Conservation (phyloP, 2,888 invertebrate genomes). For the Apomyelois bistriatella region DNA sequence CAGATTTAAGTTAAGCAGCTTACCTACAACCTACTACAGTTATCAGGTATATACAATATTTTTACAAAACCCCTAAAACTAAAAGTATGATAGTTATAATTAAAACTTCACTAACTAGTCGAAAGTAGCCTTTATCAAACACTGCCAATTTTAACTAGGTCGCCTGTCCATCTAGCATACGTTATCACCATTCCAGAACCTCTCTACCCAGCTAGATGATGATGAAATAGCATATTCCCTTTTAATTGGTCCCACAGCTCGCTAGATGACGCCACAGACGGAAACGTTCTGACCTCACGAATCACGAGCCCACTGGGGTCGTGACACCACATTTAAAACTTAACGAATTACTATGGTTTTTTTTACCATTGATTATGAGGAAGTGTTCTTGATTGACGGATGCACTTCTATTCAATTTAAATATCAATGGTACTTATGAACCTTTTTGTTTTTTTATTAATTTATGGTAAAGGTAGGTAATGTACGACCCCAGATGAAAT, state of each 20-base stretch:
- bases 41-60: no score
- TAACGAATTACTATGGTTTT: background rate
- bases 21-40: no score
- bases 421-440: background rate
- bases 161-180: no score
- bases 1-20: no score
- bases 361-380: slow-evolving; percentile 4
- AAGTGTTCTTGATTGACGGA: slow-evolving; percentile 4
- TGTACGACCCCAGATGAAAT: no score
- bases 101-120: no score
- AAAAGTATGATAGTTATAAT: no score
- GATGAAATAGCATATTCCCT: slow-evolving; percentile 12
- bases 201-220: background rate
- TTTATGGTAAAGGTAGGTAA: no score
- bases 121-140: no score
- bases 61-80: no score
- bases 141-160: no score
- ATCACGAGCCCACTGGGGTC: background rate
- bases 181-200: background rate
- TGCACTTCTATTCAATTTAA: slow-evolving; percentile 3
- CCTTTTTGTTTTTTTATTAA: no score
- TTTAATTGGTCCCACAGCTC: slow-evolving; percentile 13
- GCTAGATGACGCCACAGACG: slow-evolving; percentile 16
- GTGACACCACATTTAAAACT: slow-evolving; percentile 6
- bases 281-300: slow-evolving; percentile 14